phyloP scores from a whole-genome alignment of 2,888 invertebrate genomes.

The Chymomyza amoena region DNA sequence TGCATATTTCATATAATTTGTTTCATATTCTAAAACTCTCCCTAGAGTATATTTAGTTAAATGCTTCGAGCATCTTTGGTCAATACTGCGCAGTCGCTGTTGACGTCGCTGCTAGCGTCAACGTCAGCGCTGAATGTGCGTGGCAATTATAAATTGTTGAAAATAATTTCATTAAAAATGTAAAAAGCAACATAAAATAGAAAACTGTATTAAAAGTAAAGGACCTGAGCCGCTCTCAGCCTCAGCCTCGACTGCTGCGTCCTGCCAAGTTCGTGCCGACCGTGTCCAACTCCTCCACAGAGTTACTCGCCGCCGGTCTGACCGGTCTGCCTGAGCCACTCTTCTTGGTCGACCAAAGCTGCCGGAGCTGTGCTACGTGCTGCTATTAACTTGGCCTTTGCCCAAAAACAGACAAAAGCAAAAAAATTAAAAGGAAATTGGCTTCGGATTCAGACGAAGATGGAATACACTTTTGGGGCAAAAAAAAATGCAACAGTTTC shows the following conservation, averaged over 20 bases:
- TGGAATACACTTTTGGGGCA: neutral
- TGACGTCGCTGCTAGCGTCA: neutral
- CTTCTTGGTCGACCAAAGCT: neutral
- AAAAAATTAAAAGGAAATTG: neutral
- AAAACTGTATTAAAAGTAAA: constrained; percentile 48
- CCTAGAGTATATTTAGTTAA: neutral
- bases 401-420: neutral
- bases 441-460: neutral
- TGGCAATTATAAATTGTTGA: constrained; percentile 72
- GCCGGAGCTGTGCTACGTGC: neutral
- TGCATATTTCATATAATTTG: neutral
- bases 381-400: neutral
- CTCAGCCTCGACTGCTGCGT: neutral
- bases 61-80: neutral
- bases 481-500: too few relatives aligned
- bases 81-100: neutral
- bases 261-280: neutral
- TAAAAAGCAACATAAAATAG: constrained; percentile 59
- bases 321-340: neutral
- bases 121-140: constrained; percentile 25
- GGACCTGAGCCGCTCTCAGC: constrained; percentile 12
- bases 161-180: constrained; percentile 73
- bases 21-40: neutral
- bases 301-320: too few relatives aligned
- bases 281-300: too few relatives aligned